A percentile compares a stretch with the other conserved stretches of the same genome.
phyloP scores from a whole-genome alignment of 2,888 invertebrate genomes.

The Antitype chi region DNA sequence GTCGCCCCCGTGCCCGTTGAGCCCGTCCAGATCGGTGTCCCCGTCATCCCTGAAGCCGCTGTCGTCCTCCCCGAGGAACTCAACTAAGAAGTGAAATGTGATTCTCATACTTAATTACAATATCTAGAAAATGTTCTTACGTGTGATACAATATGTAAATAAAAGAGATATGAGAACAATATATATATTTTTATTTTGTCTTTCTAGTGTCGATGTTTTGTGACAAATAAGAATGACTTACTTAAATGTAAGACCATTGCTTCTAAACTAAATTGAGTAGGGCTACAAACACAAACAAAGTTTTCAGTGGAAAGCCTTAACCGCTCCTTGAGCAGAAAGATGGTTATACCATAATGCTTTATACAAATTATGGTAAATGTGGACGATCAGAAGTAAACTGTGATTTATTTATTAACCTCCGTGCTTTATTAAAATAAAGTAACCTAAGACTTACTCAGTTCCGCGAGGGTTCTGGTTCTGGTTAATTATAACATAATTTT shows the following conservation, averaged over 20 bases:
- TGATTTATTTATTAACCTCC: neutral
- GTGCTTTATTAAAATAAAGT: no score
- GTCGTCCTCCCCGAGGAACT: constrained; percentile 69
- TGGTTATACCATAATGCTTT: no score
- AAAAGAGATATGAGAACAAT: constrained; percentile 29
- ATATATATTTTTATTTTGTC: neutral
- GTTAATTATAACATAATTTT: no score
- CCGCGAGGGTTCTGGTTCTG: no score
- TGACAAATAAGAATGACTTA: neutral
- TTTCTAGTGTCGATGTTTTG: neutral
- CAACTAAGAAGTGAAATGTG: constrained; percentile 7
- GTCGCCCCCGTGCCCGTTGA: constrained; percentile 58
- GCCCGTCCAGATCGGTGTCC: constrained; percentile 55
- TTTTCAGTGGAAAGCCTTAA: neutral
- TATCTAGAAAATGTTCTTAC: constrained; percentile 34
- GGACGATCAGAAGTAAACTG: neutral
- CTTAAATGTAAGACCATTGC: neutral
- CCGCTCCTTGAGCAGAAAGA: neutral
- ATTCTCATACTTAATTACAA: constrained; percentile 16
- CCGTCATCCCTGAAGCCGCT: constrained; percentile 66
- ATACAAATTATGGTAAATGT: no score
- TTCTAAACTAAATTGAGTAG: neutral
- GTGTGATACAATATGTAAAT: constrained; percentile 46
- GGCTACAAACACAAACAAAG: neutral
- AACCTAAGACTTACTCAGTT: no score